Percentiles rank a stretch among this genome's conserved stretches.
Conservation (phyloP, 2,113 vertebrate genomes). For the Notechis scutatus region DNA sequence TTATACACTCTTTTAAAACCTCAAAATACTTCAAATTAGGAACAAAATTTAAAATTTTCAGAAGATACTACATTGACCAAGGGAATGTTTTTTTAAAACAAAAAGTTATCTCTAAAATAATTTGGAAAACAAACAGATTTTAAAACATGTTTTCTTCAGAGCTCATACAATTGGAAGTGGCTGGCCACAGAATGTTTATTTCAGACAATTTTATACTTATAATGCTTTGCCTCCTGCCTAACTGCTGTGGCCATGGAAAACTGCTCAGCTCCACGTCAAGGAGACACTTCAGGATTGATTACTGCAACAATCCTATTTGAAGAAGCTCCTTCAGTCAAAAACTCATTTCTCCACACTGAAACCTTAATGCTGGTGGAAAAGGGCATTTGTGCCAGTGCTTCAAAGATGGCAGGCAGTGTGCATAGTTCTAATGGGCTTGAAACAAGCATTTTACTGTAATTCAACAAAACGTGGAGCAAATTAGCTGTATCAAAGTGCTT, state of each 20-base stretch:
- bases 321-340: background rate
- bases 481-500: background rate
- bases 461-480: background rate
- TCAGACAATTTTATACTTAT: background rate
- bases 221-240: background rate
- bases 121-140: background rate
- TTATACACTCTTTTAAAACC: background rate
- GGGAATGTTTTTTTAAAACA: background rate
- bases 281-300: background rate
- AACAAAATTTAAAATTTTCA: background rate
- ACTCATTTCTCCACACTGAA: background rate
- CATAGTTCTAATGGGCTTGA: background rate
- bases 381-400: background rate
- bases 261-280: background rate
- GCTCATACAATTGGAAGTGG: background rate
- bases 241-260: background rate
- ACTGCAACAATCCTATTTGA: background rate
- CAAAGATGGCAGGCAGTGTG: background rate
- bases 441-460: background rate
- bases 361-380: background rate
- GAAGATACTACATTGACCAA: background rate
- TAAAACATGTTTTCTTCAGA: background rate
- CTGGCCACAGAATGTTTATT: background rate
- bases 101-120: background rate
- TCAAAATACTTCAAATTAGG: background rate